These are phyloP conservation scores for Aegypius monachus DNA, from an alignment of 2,113 vertebrate genomes.

Conservation along the genomic window DNA sequence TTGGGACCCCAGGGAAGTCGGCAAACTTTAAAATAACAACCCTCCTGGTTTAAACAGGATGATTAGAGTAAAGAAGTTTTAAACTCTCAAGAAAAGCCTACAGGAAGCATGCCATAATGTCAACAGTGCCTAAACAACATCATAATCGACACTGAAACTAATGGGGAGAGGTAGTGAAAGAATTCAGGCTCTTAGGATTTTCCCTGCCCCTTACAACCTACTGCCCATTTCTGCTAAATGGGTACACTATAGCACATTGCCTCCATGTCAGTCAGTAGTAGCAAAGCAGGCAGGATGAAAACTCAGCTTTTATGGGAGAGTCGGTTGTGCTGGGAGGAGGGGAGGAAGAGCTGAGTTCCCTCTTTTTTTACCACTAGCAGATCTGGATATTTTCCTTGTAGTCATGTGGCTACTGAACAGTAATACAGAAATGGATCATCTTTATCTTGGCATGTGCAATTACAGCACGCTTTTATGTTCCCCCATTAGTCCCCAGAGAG, in stretches of 20 bases:
- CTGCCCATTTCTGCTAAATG: not conserved
- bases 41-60: not conserved
- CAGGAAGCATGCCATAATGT: not conserved
- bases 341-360: not conserved
- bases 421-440: not conserved
- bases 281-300: not conserved
- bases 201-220: not conserved
- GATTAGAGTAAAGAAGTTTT: not conserved
- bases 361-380: not conserved
- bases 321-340: not conserved
- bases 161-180: not conserved
- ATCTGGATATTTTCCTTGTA: not conserved
- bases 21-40: not conserved
- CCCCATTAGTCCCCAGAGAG: not conserved
- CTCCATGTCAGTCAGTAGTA: not conserved
- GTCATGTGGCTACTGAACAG: not conserved
- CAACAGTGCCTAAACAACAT: not conserved
- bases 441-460: not conserved
- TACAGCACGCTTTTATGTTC: not conserved
- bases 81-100: not conserved
- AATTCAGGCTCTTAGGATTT: not conserved
- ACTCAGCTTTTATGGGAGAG: not conserved
- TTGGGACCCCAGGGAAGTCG: not conserved
- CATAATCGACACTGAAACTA: not conserved
- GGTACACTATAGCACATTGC: accelerated